Percentiles rank a stretch among this genome's conserved stretches.
Evolutionary conservation across 2,113 vertebrate species (phyloP).

Genomic region (Malurus elegans): DNA sequence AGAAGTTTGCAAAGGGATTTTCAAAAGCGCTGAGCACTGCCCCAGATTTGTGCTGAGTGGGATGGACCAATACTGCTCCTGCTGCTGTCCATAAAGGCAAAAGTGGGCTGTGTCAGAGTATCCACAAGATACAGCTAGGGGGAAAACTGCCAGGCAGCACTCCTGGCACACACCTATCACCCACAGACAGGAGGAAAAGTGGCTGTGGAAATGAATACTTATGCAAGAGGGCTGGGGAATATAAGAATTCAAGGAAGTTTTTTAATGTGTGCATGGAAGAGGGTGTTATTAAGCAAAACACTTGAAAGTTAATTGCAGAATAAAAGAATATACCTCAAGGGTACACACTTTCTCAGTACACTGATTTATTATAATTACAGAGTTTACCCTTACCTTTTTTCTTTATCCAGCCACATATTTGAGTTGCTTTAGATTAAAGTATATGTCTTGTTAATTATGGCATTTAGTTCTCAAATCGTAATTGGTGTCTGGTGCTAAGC

Average conservation of each 20-base stretch:
- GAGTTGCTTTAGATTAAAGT: constrained; percentile 77
- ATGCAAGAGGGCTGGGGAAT: not conserved
- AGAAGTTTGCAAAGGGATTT: not conserved
- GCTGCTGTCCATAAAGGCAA: not conserved
- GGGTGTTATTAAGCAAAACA: constrained; percentile 29
- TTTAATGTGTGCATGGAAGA: not conserved
- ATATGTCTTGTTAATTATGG: constrained; percentile 71
- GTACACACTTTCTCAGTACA: constrained; percentile 27
- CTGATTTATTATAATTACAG: constrained; percentile 74
- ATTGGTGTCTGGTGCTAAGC: constrained; percentile 70
- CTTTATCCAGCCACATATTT: constrained; percentile 77
- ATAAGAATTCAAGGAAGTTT: not conserved
- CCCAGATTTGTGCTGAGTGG: fast-evolving
- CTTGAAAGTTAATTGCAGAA: constrained; percentile 64
- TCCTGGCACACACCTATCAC: not conserved
- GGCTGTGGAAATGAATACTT: not conserved
- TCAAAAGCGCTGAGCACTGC: not conserved
- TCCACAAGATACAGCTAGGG: not conserved
- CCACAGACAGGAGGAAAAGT: not conserved
- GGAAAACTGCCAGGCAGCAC: not conserved
- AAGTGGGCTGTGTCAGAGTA: not conserved
- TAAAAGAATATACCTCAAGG: constrained; percentile 62
- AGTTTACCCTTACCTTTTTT: constrained; percentile 75
- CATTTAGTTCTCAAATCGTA: constrained; percentile 70
- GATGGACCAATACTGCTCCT: fast-evolving